Evolutionary conservation across 2,797 vertebrate species (phyloP), one percentile per base, ranked within the genome.

Genomic region (Apogon hyalosoma): DNA sequence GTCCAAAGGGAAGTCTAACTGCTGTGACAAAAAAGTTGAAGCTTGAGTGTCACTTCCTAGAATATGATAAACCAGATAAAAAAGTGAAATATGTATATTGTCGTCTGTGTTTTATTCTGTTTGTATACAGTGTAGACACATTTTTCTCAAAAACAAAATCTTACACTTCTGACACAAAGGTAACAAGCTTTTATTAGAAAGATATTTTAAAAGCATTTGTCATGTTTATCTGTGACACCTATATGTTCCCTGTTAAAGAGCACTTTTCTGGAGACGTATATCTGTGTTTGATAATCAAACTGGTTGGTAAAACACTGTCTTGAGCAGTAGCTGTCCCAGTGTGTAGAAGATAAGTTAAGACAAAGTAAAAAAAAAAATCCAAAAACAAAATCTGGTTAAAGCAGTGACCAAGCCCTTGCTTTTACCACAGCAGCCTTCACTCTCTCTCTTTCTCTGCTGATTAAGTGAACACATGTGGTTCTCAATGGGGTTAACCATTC

Each of bases 381-480:
- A n/a, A 1, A 14, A 63, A 18, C 54, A 60, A 56, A 18, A 59
- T 50, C 24, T 36, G 62, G 69, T 76, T 57, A 71, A 77, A 80
- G 56, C 70, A 62, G 49, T 59, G 57, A 80, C 79, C 73, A 55
- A 57, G 62, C 67, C 42, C 7, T 61, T n/a, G 57, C 54, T 43
- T 63, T 56, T 36, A 48, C 69, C 75, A 51, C 74, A 73, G 51
- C 58, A 60, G 50, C 52, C 12, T 52, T 33, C 31, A 31, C 28
- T 40, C 40, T 16, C 57, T 24, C 21, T 58, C 55, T 71, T 57
- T 15, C 39, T 69, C 40, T 52, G 55, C 85, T 73, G 75, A 84
- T 66, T 71, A 74, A 82, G 55, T 39, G 75, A 84, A 66, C 80
- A 56, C 66, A 77, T 84, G 80, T 78, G 77, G 62, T 81, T 82